Conservation (phyloP, 2,797 vertebrate genomes). For the Lutjanus argentimaculatus region DNA sequence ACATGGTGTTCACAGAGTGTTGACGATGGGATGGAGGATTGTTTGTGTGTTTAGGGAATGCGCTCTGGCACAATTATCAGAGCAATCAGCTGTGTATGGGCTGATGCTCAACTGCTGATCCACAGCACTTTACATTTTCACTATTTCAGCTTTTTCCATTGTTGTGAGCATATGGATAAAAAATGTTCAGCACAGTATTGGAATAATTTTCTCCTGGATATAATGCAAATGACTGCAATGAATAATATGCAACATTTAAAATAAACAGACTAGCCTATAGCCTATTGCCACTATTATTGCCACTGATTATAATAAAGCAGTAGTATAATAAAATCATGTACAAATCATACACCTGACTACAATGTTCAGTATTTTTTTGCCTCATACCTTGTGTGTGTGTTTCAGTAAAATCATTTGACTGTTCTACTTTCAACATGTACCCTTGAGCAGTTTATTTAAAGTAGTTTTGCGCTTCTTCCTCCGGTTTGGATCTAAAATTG, state of each 20-base stretch:
- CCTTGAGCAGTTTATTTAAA: no score
- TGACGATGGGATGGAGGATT: slow-evolving; percentile 6
- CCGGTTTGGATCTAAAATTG: no score
- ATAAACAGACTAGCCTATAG: no score
- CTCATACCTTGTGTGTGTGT: no score
- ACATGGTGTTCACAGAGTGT: slow-evolving; percentile 36
- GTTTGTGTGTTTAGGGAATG: slow-evolving; percentile 19
- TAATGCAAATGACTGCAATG: slow-evolving; percentile 25
- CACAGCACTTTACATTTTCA: slow-evolving; percentile 15
- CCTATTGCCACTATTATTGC: no score
- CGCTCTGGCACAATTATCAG: slow-evolving; percentile 24
- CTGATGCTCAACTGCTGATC: slow-evolving; percentile 19
- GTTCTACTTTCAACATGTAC: no score
- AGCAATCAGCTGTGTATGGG: slow-evolving; percentile 4
- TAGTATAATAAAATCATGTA: no score
- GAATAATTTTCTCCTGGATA: slow-evolving; percentile 1
- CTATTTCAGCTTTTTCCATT: slow-evolving; percentile 13
- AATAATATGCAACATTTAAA: neutral
- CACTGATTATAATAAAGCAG: no score
- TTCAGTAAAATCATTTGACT: no score
- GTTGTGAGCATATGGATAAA: neutral
- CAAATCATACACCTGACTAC: no score
- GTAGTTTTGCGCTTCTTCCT: no score
- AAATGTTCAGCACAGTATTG: neutral
- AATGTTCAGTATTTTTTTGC: no score